These are phyloP conservation scores for Takifugu ocellatus DNA, from an alignment of 2,797 vertebrate genomes.

Conservation along the genomic window DNA sequence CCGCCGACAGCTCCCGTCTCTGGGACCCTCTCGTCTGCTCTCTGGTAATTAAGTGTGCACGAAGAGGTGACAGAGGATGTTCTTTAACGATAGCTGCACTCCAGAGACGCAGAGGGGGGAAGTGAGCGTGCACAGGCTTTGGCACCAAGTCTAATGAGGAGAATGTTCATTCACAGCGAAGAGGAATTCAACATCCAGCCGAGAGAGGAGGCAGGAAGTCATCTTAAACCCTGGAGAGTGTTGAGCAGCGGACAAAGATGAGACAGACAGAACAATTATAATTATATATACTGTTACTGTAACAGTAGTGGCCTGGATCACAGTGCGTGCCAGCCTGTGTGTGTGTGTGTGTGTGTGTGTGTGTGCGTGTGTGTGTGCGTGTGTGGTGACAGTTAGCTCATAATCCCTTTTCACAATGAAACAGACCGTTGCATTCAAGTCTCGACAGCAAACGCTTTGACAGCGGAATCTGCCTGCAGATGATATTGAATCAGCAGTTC, in stretches of 20 bases:
- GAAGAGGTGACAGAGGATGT: constrained; percentile 30
- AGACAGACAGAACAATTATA: no score
- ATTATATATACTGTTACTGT: constrained; percentile 17
- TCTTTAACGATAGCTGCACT: constrained; percentile 52
- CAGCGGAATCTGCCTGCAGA: constrained; percentile 61
- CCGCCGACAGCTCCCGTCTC: no score
- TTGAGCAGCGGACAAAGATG: no score
- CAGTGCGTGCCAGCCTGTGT: constrained; percentile 8
- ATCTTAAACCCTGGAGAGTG: no score
- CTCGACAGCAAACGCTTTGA: constrained; percentile 52
- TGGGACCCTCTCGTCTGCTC: constrained; percentile 14
- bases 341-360: constrained; percentile 11
- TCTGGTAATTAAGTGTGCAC: constrained; percentile 56
- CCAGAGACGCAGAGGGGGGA: constrained; percentile 23
- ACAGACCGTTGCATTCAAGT: constrained; percentile 34
- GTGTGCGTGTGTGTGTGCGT: constrained; percentile 16
- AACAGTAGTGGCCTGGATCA: constrained; percentile 31
- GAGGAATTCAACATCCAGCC: no score
- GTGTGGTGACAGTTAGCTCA: constrained; percentile 34
- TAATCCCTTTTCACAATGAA: constrained; percentile 67
- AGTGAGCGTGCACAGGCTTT: not conserved
- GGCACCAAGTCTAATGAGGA: no score
- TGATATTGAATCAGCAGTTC: constrained; percentile 61
- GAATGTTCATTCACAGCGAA: not conserved
- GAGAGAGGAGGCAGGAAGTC: no score